phyloP scores from a whole-genome alignment of 37 sponge, comb jelly and placozoan species.

The Agelas oroides region DNA sequence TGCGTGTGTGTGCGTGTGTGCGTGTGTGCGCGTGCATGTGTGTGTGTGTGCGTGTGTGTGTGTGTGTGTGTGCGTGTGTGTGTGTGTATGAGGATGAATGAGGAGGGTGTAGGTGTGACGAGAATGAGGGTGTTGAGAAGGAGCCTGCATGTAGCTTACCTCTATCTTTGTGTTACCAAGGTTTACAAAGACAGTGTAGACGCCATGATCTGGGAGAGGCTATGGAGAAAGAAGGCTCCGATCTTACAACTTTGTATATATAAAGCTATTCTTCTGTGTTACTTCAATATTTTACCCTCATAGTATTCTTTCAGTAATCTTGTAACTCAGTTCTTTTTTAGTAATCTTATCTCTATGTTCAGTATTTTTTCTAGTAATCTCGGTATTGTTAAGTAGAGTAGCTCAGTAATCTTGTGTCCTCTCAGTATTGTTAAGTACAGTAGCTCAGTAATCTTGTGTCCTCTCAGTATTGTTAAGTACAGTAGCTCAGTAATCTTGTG shows the following conservation, averaged over 20 bases:
- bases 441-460: too few species aligned
- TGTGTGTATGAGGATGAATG: conserved; percentile 3
- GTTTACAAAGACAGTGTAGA: conserved; percentile 94
- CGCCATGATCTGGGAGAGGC: conserved; percentile 97
- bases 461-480: too few species aligned
- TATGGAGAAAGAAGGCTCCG: not conserved
- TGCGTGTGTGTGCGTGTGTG: not conserved
- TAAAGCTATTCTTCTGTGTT: too few species aligned
- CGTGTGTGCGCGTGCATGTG: not conserved
- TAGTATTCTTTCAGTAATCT: too few species aligned
- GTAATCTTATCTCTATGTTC: too few species aligned
- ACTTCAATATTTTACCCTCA: too few species aligned
- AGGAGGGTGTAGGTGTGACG: not conserved
- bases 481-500: too few species aligned
- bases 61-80: not conserved
- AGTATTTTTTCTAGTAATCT: too few species aligned
- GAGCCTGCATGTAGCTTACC: conserved; percentile 18
- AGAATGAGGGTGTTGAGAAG: not conserved
- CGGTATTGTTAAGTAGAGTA: too few species aligned
- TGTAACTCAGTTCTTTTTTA: too few species aligned
- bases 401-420: too few species aligned
- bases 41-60: conserved; percentile 8
- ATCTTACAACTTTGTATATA: not conserved
- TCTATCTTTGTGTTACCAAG: conserved; percentile 97
- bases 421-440: too few species aligned